phyloP scores from a whole-genome alignment of 2,113 vertebrate genomes.

The Passer montanus region DNA sequence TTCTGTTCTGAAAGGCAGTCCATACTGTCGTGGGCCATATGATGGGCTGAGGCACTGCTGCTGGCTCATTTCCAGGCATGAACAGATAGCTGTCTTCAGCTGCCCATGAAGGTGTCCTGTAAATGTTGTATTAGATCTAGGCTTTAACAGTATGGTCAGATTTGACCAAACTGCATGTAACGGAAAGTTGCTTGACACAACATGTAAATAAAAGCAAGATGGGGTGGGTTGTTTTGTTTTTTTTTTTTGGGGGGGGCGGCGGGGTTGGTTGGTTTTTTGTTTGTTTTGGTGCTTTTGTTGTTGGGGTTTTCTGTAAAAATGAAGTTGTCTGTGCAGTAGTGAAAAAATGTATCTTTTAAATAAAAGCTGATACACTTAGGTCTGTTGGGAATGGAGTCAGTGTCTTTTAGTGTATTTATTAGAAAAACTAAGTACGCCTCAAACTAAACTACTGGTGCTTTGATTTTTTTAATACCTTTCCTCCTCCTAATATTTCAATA shows the following conservation, averaged over 20 bases:
- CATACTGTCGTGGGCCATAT: rapidly evolving
- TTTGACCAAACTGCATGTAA: neutral
- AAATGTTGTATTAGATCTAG: neutral
- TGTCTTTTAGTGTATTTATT: neutral
- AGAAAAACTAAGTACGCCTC: neutral
- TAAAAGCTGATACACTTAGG: neutral
- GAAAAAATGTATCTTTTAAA: neutral
- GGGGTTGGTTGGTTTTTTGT: too few relatives aligned
- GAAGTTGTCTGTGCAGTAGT: neutral
- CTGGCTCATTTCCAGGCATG: neutral
- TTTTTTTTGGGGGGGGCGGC: too few relatives aligned
- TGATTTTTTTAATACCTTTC: neutral
- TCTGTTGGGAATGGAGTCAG: neutral
- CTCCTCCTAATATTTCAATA: neutral
- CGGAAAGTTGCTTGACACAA: neutral
- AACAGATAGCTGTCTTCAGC: neutral
- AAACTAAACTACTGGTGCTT: neutral
- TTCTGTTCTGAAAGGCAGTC: neutral
- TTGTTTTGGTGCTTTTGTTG: neutral
- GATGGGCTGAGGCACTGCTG: neutral
- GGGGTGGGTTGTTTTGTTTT: neutral
- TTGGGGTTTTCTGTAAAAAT: neutral
- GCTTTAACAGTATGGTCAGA: neutral
- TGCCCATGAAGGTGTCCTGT: neutral
- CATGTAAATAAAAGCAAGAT: neutral